Conservation (phyloP, 2,797 vertebrate genomes). For the Allobates femoralis region DNA sequence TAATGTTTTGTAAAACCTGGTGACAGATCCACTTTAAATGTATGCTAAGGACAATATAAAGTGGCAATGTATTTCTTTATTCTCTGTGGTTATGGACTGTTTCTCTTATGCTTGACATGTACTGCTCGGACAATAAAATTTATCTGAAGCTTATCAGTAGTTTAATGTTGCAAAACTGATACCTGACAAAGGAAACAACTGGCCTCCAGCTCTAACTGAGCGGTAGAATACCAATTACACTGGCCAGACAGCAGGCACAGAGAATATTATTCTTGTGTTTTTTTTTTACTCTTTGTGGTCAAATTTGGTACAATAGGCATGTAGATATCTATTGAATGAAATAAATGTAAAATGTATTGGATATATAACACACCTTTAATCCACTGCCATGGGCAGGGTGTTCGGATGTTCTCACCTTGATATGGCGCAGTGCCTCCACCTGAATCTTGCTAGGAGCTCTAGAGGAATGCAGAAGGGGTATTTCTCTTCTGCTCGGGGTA, state of each 20-base stretch:
- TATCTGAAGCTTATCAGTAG: constrained; percentile 17
- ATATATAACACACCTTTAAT: too few relatives aligned
- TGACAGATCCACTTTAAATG: neutral
- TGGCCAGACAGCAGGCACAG: neutral
- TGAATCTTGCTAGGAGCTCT: too few relatives aligned
- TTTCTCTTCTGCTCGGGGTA: too few relatives aligned
- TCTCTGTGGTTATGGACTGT: neutral
- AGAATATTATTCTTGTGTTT: neutral
- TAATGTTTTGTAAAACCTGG: too few relatives aligned
- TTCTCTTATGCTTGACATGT: neutral
- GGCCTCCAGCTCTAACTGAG: neutral
- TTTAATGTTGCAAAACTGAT: constrained; percentile 12
- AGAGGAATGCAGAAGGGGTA: too few relatives aligned
- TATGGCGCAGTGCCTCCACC: too few relatives aligned
- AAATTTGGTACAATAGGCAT: neutral
- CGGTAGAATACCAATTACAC: neutral
- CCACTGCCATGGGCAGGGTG: too few relatives aligned
- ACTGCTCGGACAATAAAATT: neutral
- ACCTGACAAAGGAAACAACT: neutral
- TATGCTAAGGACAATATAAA: neutral
- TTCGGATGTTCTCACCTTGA: too few relatives aligned
- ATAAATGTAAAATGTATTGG: too few relatives aligned
- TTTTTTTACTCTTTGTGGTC: neutral
- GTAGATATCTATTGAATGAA: neutral
- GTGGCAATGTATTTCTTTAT: neutral